These are phyloP conservation scores for Rhabdornis inornatus DNA, from an alignment of 2,113 vertebrate genomes.

Conservation along the genomic window DNA sequence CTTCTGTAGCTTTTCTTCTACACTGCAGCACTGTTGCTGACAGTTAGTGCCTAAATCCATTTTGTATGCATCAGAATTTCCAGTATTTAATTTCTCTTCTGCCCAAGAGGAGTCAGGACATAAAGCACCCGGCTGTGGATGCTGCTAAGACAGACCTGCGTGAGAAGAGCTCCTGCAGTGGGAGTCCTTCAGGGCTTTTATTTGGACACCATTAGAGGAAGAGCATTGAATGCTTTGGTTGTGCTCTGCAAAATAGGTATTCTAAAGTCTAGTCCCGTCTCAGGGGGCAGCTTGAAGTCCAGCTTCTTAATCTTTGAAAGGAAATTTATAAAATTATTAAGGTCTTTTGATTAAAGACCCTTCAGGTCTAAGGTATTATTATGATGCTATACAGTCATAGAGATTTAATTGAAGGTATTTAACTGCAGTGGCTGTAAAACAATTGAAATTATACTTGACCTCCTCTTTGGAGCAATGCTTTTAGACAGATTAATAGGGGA, in stretches of 20 bases:
- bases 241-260: background rate
- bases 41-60: background rate
- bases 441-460: background rate
- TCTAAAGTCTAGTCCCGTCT: background rate
- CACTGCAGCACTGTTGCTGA: background rate
- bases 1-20: background rate
- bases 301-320: background rate
- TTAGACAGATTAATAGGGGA: background rate
- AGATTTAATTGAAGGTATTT: conserved; percentile 15
- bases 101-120: background rate
- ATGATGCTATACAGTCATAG: background rate
- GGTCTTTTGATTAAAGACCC: background rate
- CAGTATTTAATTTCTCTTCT: background rate
- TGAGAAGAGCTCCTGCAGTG: background rate
- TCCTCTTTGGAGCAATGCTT: background rate
- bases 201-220: background rate
- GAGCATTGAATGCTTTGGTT: background rate
- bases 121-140: background rate
- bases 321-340: background rate
- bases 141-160: accelerated
- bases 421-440: background rate
- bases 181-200: background rate
- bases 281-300: background rate
- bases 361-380: background rate
- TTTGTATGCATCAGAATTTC: background rate